Conservation (phyloP, 37 sponge, comb jelly and placozoan genomes). For the Halisarca cf. caerulea region DNA sequence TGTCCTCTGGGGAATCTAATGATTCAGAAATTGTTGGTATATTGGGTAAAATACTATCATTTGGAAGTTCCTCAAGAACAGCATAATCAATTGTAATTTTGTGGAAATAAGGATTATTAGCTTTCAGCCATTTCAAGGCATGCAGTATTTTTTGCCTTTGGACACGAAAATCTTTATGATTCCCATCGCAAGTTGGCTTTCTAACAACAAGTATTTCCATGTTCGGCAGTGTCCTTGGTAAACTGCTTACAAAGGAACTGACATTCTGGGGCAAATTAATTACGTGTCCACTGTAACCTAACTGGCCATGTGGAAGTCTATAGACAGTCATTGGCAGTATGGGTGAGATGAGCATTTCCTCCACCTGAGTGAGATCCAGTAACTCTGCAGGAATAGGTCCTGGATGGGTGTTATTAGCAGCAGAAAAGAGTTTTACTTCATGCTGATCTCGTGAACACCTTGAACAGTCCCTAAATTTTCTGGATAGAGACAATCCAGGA, state of each 20-base stretch:
- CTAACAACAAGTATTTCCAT: conserved; percentile 39
- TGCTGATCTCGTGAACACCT: too few relatives aligned
- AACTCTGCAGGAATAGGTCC: background rate
- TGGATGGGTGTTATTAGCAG: background rate
- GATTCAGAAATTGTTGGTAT: background rate
- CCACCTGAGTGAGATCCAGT: too few relatives aligned
- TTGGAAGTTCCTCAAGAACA: background rate
- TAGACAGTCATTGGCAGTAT: too few relatives aligned
- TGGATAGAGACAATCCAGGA: too few relatives aligned
- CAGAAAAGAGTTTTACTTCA: too few relatives aligned
- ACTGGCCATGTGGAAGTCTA: conserved; percentile 16
- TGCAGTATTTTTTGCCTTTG: conserved; percentile 22
- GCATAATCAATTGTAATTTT: background rate
- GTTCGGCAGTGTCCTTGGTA: conserved; percentile 27
- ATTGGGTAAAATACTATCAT: too few relatives aligned
- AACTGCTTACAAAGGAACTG: conserved; percentile 19
- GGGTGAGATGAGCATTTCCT: too few relatives aligned
- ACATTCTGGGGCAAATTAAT: conserved; percentile 42
- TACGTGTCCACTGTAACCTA: conserved; percentile 41
- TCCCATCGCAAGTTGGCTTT: background rate
- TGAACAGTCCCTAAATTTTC: too few relatives aligned
- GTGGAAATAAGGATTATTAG: conserved; percentile 12
- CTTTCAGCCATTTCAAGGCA: conserved; percentile 42
- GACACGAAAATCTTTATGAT: conserved; percentile 50
- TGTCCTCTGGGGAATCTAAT: background rate